A percentile compares a stretch with the other conserved stretches of the same genome.
Evolutionary conservation across 2,888 invertebrate genomes (phyloP).

Genomic region (Calephelis perditalis): DNA sequence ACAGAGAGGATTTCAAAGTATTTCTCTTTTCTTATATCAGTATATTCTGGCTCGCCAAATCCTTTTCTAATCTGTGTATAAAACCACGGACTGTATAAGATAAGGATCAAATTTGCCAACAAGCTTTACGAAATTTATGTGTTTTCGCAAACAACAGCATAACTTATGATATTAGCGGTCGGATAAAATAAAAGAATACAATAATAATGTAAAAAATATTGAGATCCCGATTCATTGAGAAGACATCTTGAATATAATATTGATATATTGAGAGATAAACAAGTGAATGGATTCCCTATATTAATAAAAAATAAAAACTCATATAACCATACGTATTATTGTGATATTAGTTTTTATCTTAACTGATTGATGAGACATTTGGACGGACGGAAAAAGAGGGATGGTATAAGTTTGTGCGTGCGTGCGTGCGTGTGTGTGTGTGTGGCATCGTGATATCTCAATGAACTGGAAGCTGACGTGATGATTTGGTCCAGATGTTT

Average conservation of each 20-base stretch:
- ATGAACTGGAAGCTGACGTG: no score
- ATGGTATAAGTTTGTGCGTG: no score
- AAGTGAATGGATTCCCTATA: no score
- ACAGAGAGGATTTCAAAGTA: neutral
- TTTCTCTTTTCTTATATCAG: neutral
- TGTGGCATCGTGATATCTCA: no score
- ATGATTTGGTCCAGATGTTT: no score
- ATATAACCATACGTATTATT: no score
- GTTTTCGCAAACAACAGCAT: conserved; percentile 12
- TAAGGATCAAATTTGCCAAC: conserved; percentile 18
- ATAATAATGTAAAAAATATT: neutral
- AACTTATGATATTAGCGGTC: conserved; percentile 3
- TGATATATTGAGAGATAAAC: no score
- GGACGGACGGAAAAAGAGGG: no score
- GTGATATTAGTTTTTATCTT: no score
- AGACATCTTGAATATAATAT: neutral
- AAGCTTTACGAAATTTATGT: conserved; percentile 16
- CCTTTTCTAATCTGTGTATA: conserved; percentile 10
- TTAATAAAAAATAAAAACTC: no score
- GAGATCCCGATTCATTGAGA: neutral
- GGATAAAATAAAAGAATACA: neutral
- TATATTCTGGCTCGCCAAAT: conserved; percentile 6
- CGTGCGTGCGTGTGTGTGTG: no score
- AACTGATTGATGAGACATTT: no score
- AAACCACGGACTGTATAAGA: conserved; percentile 8